Base-by-base conservation (phyloP, 2,113 vertebrate genomes). In the Illadopsis cleaveri region DNA sequence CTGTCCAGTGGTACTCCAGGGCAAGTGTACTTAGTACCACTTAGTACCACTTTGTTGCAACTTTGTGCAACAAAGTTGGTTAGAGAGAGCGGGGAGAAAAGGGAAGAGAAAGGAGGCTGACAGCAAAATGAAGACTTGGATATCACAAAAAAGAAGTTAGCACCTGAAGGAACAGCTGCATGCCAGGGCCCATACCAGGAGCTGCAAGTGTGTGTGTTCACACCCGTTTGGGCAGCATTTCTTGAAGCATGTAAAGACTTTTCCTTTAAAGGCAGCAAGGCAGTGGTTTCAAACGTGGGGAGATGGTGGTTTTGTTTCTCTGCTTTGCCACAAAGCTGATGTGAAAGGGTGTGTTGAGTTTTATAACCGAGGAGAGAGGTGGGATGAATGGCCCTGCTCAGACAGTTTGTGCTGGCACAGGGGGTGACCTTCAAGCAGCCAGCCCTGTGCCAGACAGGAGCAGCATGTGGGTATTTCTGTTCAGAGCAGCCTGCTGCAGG, bases 181-280 rank as follows among this genome's bases (percentile, higher is more conserved):
- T 92, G 92, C 72, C 64, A 81, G 76, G 71, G 44, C 82, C 64
- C 11, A 25, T 93, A 60, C 66, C 79, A 71, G 68, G 37, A 88
- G 37, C 15, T 82, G 22, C 30, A 69, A 62, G 42, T 31, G 54
- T 65, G n/a, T 91, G 62, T 1, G 2, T 66, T 94, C 57, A 10
- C 82, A 80, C 42, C 48, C 2, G 0, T 85, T 77, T 73, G 62
- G 82, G 73, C 86, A 87, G 65, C 51, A 3, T 75, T 92, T 95
- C 80, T 92, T 89, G 68, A 76, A 90, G 72, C 73, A 31, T 23
- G 17, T 68, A 66, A 68, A 81, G 73, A 81, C 60, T 88, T 71
- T 12, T 82, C 82, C 35, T 89, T 93, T 95, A 91, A 89, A 94
- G 86, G 85, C 84, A 88, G 15, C 22, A 50, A 69, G 16, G 38